A percentile compares a stretch with the other conserved stretches of the same genome.
Conservation (phyloP, 2,888 invertebrate genomes). For the Lapara coniferarum region DNA sequence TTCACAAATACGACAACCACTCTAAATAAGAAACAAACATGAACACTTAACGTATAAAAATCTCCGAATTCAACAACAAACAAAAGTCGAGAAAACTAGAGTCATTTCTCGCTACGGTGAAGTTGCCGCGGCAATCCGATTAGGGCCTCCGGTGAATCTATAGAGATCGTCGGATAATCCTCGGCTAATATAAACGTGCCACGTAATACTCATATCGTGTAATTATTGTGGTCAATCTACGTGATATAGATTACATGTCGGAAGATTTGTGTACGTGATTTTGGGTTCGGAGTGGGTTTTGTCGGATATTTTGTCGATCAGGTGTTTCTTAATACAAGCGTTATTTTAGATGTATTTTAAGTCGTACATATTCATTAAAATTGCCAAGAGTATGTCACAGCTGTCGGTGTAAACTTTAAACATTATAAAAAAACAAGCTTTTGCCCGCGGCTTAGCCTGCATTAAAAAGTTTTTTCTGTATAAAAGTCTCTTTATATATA, state of each 20-base stretch:
- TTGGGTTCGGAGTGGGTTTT: not conserved
- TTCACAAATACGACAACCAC: too few species aligned
- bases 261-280: slow-evolving; percentile 1
- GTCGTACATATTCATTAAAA: too few species aligned
- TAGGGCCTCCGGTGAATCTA: slow-evolving; percentile 12
- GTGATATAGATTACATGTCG: not conserved
- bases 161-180: slow-evolving; percentile 15
- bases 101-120: slow-evolving; percentile 13
- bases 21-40: too few species aligned
- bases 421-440: too few species aligned
- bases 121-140: slow-evolving; percentile 26
- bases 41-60: too few species aligned
- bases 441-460: too few species aligned
- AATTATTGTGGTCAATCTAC: slow-evolving; percentile 14
- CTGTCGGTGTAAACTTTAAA: too few species aligned
- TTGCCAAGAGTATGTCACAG: too few species aligned
- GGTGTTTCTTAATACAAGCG: too few species aligned
- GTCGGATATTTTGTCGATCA: not conserved
- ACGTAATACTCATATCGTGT: slow-evolving; percentile 16
- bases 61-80: not conserved
- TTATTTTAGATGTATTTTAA: too few species aligned
- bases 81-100: slow-evolving; percentile 8
- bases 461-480: too few species aligned
- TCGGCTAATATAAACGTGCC: slow-evolving; percentile 6
- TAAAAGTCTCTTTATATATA: too few species aligned